Evolutionary conservation across 2,888 invertebrate genomes (phyloP).

Genomic region (Caenorhabditis zanzibari): DNA sequence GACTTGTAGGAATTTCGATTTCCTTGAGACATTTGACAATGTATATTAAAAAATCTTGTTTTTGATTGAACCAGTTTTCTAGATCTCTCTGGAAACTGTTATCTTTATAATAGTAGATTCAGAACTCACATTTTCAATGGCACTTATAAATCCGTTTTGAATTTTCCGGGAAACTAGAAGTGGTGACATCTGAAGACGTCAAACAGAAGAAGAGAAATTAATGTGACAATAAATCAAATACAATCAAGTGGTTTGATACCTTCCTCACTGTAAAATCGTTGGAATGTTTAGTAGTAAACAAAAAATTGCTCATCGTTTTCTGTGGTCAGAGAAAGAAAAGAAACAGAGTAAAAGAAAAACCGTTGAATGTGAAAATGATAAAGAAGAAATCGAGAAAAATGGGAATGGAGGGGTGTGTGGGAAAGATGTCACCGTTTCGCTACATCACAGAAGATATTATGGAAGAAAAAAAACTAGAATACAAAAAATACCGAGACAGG

Average conservation of each 20-base stretch:
- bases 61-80: neutral
- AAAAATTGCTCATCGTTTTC: conserved; percentile 5
- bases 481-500: no score
- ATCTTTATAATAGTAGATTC: no score
- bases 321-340: neutral
- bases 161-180: neutral
- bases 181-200: neutral
- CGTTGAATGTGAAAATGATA: neutral
- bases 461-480: no score
- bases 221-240: neutral
- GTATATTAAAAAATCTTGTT: neutral
- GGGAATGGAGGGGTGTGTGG: neutral
- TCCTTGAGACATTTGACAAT: neutral
- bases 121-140: neutral
- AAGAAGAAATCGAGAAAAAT: neutral
- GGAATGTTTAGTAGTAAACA: conserved; percentile 13
- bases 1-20: neutral
- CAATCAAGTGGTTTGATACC: neutral
- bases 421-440: neutral
- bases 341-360: neutral
- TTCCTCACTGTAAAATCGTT: neutral
- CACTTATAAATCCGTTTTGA: neutral
- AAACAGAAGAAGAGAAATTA: neutral
- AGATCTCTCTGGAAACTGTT: conserved; percentile 3
- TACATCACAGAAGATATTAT: no score